A percentile compares a stretch with the other conserved stretches of the same genome.
Evolutionary conservation across 2,888 invertebrate species (phyloP).

Genomic region (Orchesellides sinensis): DNA sequence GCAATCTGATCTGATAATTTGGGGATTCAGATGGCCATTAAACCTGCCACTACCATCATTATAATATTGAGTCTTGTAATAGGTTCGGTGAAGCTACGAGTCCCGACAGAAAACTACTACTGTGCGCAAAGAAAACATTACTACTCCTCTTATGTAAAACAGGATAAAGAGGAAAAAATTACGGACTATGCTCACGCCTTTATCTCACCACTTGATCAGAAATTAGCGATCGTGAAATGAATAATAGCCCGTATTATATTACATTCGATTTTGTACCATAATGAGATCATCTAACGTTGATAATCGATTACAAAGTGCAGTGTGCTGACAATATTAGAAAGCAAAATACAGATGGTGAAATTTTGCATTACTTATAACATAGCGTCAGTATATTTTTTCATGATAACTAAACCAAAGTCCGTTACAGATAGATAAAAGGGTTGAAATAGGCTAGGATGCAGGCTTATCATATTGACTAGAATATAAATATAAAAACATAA

Average conservation of each 20-base stretch:
- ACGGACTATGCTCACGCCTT: slow-evolving; percentile 52
- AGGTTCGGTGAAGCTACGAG: slow-evolving; percentile 42
- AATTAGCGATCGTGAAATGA: slow-evolving; percentile 51
- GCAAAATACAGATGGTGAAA: no score
- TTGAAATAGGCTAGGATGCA: no score
- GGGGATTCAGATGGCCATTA: slow-evolving; percentile 55
- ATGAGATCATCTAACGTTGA: no score
- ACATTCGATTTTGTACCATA: no score
- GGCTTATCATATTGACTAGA: no score
- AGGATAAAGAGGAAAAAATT: slow-evolving; percentile 29
- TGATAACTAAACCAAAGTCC: no score
- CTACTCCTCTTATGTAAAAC: slow-evolving; percentile 10
- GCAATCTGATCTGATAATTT: slow-evolving; percentile 70
- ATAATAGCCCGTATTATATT: slow-evolving; percentile 14
- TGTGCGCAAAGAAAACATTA: not conserved
- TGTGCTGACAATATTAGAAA: no score
- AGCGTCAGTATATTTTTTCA: no score
- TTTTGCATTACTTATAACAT: no score
- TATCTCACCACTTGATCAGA: slow-evolving; percentile 65
- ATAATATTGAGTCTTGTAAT: slow-evolving; percentile 61
- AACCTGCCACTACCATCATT: slow-evolving; percentile 54
- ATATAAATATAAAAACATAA: no score
- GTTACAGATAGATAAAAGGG: no score
- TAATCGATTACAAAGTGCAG: no score
- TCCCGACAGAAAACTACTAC: slow-evolving; percentile 4